A percentile compares a stretch with the other conserved stretches of the same genome.
These are phyloP conservation scores for Pseudocheirus occidentalis DNA, from an alignment of 2,797 vertebrate species.

Conservation along the genomic window DNA sequence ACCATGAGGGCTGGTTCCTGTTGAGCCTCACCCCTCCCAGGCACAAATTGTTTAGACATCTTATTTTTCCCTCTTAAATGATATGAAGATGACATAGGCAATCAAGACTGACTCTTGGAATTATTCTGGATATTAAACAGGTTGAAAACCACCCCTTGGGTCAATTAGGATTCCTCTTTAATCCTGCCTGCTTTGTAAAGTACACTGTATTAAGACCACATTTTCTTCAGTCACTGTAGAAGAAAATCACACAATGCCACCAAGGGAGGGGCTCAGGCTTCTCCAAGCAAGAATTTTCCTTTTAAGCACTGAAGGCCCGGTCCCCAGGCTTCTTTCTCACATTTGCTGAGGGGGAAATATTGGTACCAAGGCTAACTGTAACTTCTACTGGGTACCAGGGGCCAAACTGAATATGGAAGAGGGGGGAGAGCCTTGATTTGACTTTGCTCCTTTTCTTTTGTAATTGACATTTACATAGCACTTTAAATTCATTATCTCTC, in stretches of 20 bases:
- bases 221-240: slow-evolving; percentile 24
- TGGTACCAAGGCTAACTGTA: not conserved
- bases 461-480: not conserved
- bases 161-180: slow-evolving; percentile 71
- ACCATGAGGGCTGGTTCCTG: not conserved
- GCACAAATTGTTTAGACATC: not conserved
- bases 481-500: not conserved
- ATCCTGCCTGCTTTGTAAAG: slow-evolving; percentile 20
- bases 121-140: slow-evolving; percentile 72
- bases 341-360: not conserved
- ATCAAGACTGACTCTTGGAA: slow-evolving; percentile 54
- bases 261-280: slow-evolving; percentile 1
- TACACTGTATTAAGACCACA: slow-evolving; percentile 64
- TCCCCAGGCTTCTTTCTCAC: not conserved
- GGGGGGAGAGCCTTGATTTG: not conserved
- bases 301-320: not conserved
- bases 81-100: slow-evolving; percentile 67
- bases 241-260: not conserved
- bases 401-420: not conserved
- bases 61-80: not conserved
- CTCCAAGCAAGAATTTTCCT: not conserved
- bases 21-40: not conserved
- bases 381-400: not conserved
- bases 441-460: not conserved
- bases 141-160: slow-evolving; percentile 70